These are phyloP conservation scores for Ophion costatus DNA, from an alignment of 2,888 invertebrate genomes.

Conservation along the genomic window DNA sequence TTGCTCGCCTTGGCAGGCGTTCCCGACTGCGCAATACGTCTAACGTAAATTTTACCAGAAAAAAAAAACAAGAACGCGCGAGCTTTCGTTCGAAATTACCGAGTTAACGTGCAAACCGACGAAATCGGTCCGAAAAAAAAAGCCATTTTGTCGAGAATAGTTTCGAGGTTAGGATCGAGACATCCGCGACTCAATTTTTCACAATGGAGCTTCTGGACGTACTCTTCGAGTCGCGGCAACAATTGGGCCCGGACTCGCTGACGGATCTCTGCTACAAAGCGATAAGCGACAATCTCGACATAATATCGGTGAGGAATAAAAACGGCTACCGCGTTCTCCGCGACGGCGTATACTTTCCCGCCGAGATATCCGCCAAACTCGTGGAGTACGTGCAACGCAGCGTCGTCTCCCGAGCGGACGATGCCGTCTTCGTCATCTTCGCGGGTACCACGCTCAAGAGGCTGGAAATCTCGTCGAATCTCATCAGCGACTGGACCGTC, in stretches of 20 bases:
- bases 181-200: not conserved
- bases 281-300: constrained; percentile 87
- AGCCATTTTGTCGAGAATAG: not conserved
- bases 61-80: constrained; percentile 1
- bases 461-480: constrained; percentile 89
- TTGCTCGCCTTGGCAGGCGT: constrained; percentile 35
- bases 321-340: constrained; percentile 83
- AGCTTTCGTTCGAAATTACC: constrained; percentile 2
- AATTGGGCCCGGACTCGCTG: constrained; percentile 86
- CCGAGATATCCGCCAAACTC: constrained; percentile 89
- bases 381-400: constrained; percentile 86
- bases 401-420: constrained; percentile 85
- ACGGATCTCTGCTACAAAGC: constrained; percentile 87
- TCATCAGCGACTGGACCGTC: constrained; percentile 89
- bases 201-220: constrained; percentile 78
- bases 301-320: constrained; percentile 83
- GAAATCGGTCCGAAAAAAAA: not conserved
- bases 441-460: constrained; percentile 88
- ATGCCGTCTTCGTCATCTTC: constrained; percentile 90
- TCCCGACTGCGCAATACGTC: constrained; percentile 55
- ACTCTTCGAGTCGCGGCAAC: constrained; percentile 76
- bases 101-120: not conserved
- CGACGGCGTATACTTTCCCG: constrained; percentile 88
- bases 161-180: not conserved
- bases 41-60: not conserved